phyloP scores from a whole-genome alignment of 2,888 invertebrate species.

The Monoplex corrugatus region DNA sequence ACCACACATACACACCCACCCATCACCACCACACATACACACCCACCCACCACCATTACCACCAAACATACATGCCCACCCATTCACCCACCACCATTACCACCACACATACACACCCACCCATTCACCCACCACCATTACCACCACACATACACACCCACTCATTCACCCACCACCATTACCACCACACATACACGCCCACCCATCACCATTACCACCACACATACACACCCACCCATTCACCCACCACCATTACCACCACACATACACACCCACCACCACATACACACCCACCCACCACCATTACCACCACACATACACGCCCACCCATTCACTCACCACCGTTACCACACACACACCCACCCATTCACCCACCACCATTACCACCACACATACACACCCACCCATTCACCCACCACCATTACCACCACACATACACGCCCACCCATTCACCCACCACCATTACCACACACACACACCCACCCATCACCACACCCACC shows the following conservation, averaged over 20 bases:
- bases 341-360: no score
- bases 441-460: neutral
- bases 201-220: neutral
- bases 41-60: neutral
- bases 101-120: no score
- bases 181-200: neutral
- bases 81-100: no score
- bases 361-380: neutral
- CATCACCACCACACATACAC: neutral
- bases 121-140: no score
- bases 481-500: neutral
- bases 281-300: neutral
- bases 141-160: neutral
- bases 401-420: neutral
- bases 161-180: neutral
- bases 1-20: neutral
- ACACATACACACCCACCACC: neutral
- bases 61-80: no score
- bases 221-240: neutral
- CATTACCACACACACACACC: neutral
- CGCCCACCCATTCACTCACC: no score
- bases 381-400: no score
- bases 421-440: neutral
- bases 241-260: no score
- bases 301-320: no score